Evolutionary conservation across 2,797 vertebrate species (phyloP).

Genomic region (Sebastes itinus): DNA sequence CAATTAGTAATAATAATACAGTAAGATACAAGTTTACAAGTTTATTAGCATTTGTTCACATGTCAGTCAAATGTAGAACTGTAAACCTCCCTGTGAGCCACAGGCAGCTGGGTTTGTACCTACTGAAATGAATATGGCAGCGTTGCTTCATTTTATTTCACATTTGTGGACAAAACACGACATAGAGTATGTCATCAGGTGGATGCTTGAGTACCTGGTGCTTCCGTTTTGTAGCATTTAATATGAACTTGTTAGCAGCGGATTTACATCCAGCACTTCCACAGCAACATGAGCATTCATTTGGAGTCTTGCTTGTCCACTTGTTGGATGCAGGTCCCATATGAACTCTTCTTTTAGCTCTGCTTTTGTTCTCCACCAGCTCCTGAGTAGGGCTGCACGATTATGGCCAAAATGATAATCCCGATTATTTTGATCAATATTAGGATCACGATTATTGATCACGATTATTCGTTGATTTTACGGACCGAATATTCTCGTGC

Average conservation of each 20-base stretch:
- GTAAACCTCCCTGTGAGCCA: neutral
- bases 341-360: neutral
- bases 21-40: neutral
- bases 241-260: no score
- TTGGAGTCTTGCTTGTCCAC: neutral
- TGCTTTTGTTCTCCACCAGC: neutral
- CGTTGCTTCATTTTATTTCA: neutral
- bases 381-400: neutral
- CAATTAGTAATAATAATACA: neutral
- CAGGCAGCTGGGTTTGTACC: constrained; percentile 1
- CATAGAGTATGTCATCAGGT: neutral
- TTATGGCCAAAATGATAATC: no score
- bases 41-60: neutral
- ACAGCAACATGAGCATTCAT: neutral
- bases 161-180: neutral
- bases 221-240: neutral
- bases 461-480: no score
- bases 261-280: neutral
- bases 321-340: neutral
- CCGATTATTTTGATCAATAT: no score
- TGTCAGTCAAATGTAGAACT: constrained; percentile 11
- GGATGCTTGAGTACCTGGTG: neutral
- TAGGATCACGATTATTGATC: no score
- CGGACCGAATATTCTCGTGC: no score
- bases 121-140: neutral